A percentile compares a stretch with the other conserved stretches of the same genome.
Conservation (phyloP, 92 coral and sea anemone genomes). For the Micromussa lordhowensis region DNA sequence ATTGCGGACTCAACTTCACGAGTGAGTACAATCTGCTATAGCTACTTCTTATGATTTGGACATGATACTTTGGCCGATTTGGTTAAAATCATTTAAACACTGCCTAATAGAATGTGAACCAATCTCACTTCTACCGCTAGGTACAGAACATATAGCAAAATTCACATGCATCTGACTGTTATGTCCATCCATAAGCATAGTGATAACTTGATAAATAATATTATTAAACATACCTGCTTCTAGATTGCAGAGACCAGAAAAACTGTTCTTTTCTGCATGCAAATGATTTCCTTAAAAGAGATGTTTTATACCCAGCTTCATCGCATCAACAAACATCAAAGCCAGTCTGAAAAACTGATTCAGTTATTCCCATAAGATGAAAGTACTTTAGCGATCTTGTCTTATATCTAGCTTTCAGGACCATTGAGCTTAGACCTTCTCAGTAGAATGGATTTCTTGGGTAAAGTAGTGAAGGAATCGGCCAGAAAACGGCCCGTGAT, state of each 20-base stretch:
- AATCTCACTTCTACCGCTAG: too few species aligned
- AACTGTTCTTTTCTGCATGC: neutral
- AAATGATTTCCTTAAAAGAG: neutral
- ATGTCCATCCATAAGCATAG: too few species aligned
- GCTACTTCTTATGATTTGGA: neutral
- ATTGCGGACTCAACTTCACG: neutral
- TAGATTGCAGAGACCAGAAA: too few species aligned
- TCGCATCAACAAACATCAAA: neutral
- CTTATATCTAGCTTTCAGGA: slow-evolving; percentile 37
- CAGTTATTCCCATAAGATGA: neutral
- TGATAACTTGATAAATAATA: too few species aligned
- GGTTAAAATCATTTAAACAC: too few species aligned
- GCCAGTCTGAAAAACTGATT: neutral
- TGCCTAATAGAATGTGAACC: too few species aligned
- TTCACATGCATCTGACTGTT: too few species aligned
- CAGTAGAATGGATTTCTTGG: slow-evolving; percentile 56
- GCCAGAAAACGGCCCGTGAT: slow-evolving; percentile 73
- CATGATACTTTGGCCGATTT: too few species aligned
- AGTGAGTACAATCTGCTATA: neutral
- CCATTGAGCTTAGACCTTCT: slow-evolving; percentile 35
- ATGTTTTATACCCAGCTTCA: neutral
- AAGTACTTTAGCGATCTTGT: neutral
- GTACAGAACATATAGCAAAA: too few species aligned
- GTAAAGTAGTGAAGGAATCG: slow-evolving; percentile 75
- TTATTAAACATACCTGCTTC: too few species aligned